Evolutionary conservation across 1,140 invertebrate species (phyloP).

Genomic region (Pseudobourletiella spinata): DNA sequence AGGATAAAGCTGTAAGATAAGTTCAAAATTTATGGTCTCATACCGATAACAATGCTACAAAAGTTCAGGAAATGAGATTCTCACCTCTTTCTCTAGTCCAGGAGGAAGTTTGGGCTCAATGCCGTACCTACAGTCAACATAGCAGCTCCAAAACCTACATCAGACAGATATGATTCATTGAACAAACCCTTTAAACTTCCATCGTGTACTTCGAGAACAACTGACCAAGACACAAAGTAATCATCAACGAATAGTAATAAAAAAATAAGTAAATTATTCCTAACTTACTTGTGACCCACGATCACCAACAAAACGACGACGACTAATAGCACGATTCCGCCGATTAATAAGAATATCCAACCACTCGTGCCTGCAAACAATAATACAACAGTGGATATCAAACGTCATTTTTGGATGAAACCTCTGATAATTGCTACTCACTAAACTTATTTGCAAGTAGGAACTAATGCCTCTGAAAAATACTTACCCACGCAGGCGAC

Average conservation of each 20-base stretch:
- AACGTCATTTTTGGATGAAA: too few species aligned
- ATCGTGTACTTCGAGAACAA: too few species aligned
- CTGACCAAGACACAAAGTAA: neutral
- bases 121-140: slow-evolving; percentile 47
- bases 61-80: too few species aligned
- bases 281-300: slow-evolving; percentile 18
- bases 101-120: slow-evolving; percentile 50
- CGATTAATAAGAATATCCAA: too few species aligned
- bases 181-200: too few species aligned
- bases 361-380: too few species aligned
- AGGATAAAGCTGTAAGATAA: neutral
- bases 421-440: too few species aligned
- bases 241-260: too few species aligned
- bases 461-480: slow-evolving; percentile 9
- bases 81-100: slow-evolving; percentile 41
- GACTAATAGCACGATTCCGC: neutral
- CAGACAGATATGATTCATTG: slow-evolving; percentile 1
- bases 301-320: slow-evolving; percentile 9
- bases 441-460: too few species aligned
- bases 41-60: neutral
- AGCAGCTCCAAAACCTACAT: slow-evolving; percentile 44
- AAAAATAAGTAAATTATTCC: too few species aligned
- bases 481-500: slow-evolving; percentile 22
- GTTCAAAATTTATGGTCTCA: neutral
- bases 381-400: too few species aligned